These are phyloP conservation scores for Cheilinus undulatus DNA, from an alignment of 2,113 vertebrate genomes.

Conservation along the genomic window DNA sequence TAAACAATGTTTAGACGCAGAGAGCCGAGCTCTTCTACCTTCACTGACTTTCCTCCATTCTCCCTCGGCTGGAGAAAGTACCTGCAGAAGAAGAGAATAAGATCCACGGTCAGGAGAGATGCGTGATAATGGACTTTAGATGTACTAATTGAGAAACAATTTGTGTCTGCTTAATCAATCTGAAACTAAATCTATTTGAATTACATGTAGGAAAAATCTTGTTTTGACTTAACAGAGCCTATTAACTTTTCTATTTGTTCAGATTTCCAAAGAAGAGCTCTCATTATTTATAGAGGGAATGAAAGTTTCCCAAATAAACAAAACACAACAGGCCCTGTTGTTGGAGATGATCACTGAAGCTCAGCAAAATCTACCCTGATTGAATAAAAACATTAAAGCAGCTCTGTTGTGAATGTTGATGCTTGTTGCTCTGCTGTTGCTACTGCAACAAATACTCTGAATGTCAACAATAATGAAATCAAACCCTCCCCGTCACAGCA, in stretches of 20 bases:
- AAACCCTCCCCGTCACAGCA: not conserved
- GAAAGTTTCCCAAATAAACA: too few relatives aligned
- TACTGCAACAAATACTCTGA: not conserved
- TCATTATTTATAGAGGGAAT: too few relatives aligned
- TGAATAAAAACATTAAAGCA: not conserved
- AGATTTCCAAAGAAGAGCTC: too few relatives aligned
- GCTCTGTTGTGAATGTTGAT: slow-evolving; percentile 3
- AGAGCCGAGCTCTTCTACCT: slow-evolving; percentile 95
- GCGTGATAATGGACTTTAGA: too few relatives aligned
- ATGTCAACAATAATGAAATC: not conserved
- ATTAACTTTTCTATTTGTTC: too few relatives aligned
- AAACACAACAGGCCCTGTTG: too few relatives aligned
- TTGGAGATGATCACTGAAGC: not conserved
- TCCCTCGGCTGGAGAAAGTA: slow-evolving; percentile 97
- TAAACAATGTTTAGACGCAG: slow-evolving; percentile 97
- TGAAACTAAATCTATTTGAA: too few relatives aligned
- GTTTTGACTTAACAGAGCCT: too few relatives aligned
- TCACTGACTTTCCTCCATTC: slow-evolving; percentile 91
- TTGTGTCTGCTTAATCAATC: too few relatives aligned
- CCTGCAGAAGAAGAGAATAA: slow-evolving; percentile 76
- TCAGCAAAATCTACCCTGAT: not conserved
- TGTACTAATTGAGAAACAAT: too few relatives aligned
- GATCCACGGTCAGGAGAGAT: too few relatives aligned
- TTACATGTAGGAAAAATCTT: too few relatives aligned
- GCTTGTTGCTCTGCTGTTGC: not conserved